A percentile compares a stretch with the other conserved stretches of the same genome.
Conservation (phyloP, 2,113 vertebrate genomes). For the Ceyx melanurus region DNA sequence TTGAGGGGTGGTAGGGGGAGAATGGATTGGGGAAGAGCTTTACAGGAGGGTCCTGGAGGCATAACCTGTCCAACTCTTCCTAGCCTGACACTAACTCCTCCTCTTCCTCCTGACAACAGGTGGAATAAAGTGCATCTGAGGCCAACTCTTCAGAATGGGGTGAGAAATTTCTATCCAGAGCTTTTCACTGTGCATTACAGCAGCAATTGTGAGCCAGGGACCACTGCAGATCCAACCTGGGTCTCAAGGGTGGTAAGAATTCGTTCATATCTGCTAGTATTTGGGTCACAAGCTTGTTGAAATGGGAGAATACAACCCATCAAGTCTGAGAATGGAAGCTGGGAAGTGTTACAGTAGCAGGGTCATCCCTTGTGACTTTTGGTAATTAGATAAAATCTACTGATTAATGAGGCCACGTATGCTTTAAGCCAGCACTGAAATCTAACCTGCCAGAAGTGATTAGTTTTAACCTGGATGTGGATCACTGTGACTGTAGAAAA, state of each 20-base stretch:
- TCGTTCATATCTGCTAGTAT: neutral
- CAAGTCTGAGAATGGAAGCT: conserved; percentile 2
- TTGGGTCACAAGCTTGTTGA: conserved; percentile 36
- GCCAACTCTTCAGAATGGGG: neutral
- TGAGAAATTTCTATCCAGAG: neutral
- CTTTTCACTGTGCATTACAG: neutral
- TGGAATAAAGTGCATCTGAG: neutral
- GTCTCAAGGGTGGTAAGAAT: neutral
- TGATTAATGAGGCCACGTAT: neutral
- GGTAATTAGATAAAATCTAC: conserved; percentile 47
- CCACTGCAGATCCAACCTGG: neutral
- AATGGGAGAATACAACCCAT: neutral
- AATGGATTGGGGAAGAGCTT: neutral
- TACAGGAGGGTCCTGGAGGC: neutral
- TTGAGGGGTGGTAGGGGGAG: neutral
- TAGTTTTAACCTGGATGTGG: conserved; percentile 32
- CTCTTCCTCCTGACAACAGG: neutral
- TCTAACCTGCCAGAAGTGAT: conserved; percentile 23
- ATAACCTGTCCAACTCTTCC: neutral
- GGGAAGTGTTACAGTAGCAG: neutral
- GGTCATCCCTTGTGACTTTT: conserved; percentile 47
- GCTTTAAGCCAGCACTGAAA: neutral
- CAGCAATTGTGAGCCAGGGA: neutral
- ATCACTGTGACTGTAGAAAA: neutral
- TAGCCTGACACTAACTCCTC: neutral